Evolutionary conservation across 2,113 vertebrate genomes (phyloP), one percentile per base, ranked within the genome.

Genomic region (Proterorhinus semilunaris): DNA sequence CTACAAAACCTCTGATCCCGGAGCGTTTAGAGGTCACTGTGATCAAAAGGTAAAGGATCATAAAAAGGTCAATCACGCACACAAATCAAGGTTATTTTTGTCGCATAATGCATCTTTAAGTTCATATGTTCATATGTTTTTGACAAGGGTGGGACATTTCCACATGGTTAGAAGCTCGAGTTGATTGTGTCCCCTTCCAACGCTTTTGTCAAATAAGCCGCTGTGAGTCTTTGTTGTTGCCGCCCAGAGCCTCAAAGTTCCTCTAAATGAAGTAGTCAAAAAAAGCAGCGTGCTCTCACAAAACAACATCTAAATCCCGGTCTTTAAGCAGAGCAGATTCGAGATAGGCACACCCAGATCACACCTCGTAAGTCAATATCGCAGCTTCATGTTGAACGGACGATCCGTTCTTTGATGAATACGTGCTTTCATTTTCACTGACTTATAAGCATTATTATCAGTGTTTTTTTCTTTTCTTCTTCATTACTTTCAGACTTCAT

Each of bases 361-460:
- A 49, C 66, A 61, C 16, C 63, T 75, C 67, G 52, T 65, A 51
- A 50, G 78, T 78, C 58, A 67, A 45, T 42, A 65, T 63, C 51
- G 49, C 62, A 66, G 55, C 17, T 53, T 42, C 51, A 69, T 15
- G 47, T 49, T 58, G 66, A 47, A 48, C 67, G 61, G 46, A 42
- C 68, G 58, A 66, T 57, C 47, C 0, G 27, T 44, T 71, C 50
- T 48, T 8, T 61, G 66, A 76, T 66, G 44, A 68, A 74, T 36
- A 65, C 71, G 2, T 45, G 10, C 10, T 71, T 65, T 15, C 6
- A 16, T 69, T 21, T 57, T 11, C 50, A 53, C 2, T 53, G 61
- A 42, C 66, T 74, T 61, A 52, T 65, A 67, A 17, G 16, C 16
- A 21, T 46, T 63, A 62, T 62, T 62, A 62, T 46, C 57, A 46